These are phyloP conservation scores for Dasypogon diadema DNA, from an alignment of 2,888 invertebrate species.

Conservation along the genomic window DNA sequence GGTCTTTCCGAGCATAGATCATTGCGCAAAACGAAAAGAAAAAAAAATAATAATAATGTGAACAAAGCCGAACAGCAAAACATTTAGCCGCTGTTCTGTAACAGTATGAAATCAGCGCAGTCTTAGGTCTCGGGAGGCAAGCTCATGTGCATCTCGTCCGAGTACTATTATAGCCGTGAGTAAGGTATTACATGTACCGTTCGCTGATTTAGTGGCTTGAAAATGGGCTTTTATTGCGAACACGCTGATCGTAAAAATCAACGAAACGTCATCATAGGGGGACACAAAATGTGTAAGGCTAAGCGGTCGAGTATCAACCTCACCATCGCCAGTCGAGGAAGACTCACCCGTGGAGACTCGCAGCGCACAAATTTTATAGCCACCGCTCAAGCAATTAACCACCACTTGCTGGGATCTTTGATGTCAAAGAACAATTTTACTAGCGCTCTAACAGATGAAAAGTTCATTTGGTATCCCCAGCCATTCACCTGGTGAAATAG, in stretches of 20 bases:
- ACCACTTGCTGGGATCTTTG: conserved; percentile 18
- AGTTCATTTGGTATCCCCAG: conserved; percentile 14
- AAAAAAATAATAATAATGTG: conserved; percentile 36
- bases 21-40: conserved; percentile 15
- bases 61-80: conserved; percentile 26
- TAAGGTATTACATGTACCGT: conserved; percentile 32
- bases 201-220: conserved; percentile 45
- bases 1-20: conserved; percentile 41
- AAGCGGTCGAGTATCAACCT: not conserved
- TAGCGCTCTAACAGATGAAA: conserved; percentile 21
- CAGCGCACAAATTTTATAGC: conserved; percentile 24
- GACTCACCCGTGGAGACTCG: not conserved
- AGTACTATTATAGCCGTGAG: not conserved
- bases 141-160: not conserved
- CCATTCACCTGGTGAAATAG: not conserved
- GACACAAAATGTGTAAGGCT: not conserved
- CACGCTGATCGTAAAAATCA: conserved; percentile 40
- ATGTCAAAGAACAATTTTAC: conserved; percentile 29
- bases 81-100: conserved; percentile 9
- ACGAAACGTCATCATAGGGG: conserved; percentile 19
- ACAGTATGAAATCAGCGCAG: conserved; percentile 17
- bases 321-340: too few relatives aligned
- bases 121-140: too few relatives aligned
- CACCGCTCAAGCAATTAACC: conserved; percentile 27
- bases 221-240: conserved; percentile 39